Evolutionary conservation across 1,140 invertebrate genomes (phyloP).

Genomic region (Drosophila mojavensis): DNA sequence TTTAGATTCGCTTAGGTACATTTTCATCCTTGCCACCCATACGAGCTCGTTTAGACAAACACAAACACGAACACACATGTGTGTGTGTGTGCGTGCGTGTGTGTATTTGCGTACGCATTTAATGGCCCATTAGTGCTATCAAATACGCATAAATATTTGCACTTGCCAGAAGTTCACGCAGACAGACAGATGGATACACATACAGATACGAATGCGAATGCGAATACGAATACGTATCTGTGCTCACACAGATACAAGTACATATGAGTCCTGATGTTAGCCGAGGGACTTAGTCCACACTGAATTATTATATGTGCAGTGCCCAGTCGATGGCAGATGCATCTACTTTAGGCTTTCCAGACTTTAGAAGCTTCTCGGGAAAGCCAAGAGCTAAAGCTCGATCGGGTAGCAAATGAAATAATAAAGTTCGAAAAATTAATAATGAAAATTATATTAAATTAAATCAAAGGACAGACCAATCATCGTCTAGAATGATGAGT

Average conservation of each 20-base stretch:
- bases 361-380: no score
- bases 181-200: constrained; percentile 16
- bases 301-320: constrained; percentile 3
- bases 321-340: constrained; percentile 7
- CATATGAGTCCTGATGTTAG: constrained; percentile 6
- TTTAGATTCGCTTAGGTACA: constrained; percentile 83
- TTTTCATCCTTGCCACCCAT: constrained; percentile 73
- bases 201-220: background rate
- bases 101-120: constrained; percentile 81
- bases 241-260: constrained; percentile 24
- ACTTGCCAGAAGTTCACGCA: constrained; percentile 63
- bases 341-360: no score
- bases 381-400: no score
- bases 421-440: no score
- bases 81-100: constrained; percentile 36
- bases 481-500: constrained; percentile 7
- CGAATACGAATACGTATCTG: constrained; percentile 18
- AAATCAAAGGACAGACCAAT: no score
- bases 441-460: no score
- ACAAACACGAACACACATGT: constrained; percentile 3
- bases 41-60: constrained; percentile 23
- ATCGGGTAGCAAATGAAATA: no score
- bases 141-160: constrained; percentile 83
- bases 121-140: constrained; percentile 82
- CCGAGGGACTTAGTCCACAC: background rate